A percentile compares a stretch with the other conserved stretches of the same genome.
Evolutionary conservation across 2,888 invertebrate genomes (phyloP).

Genomic region (Julus scandinavius): DNA sequence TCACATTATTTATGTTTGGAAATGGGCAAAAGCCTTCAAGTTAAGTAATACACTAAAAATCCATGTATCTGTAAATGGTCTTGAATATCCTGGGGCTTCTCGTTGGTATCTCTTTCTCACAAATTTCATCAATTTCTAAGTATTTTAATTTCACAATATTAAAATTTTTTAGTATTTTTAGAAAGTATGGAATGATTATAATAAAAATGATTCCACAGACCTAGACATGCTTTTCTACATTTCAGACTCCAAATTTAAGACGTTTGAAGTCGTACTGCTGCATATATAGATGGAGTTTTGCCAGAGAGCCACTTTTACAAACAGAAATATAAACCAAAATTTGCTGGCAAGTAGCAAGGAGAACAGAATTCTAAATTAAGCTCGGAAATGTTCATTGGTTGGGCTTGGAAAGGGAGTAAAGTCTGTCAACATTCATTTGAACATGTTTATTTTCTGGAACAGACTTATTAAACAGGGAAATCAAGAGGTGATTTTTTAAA

Average conservation of each 20-base stretch:
- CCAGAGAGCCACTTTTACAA: neutral
- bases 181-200: neutral
- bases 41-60: neutral
- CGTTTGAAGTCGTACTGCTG: neutral
- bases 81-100: no score
- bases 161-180: no score
- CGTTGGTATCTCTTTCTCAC: no score
- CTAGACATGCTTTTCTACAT: neutral
- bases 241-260: neutral
- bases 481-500: neutral
- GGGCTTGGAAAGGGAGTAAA: neutral
- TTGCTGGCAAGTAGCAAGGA: constrained; percentile 7
- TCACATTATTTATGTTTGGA: neutral
- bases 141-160: no score
- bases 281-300: neutral
- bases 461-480: neutral
- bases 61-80: no score
- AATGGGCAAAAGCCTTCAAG: neutral
- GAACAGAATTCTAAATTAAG: neutral
- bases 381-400: neutral
- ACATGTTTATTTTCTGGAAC: neutral
- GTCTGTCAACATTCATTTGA: neutral
- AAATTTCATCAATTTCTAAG: no score
- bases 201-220: neutral
- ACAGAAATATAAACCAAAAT: neutral